These are phyloP conservation scores for Cyrtonyx montezumae DNA, from an alignment of 2,113 vertebrate genomes.

Conservation along the genomic window DNA sequence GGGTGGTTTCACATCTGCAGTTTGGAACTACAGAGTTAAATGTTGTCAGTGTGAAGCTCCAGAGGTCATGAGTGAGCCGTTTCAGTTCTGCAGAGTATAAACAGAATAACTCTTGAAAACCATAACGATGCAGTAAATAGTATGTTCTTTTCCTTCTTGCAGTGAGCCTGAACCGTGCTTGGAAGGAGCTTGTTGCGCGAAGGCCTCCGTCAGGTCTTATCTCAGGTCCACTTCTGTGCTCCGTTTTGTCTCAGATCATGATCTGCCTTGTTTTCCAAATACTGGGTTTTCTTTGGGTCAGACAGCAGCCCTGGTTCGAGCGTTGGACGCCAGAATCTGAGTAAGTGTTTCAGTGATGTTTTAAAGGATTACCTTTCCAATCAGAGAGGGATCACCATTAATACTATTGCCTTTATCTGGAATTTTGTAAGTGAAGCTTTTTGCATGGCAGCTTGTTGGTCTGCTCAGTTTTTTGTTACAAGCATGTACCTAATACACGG, in stretches of 20 bases:
- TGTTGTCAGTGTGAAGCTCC: neutral
- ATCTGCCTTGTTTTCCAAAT: conserved; percentile 92
- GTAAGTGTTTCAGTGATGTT: conserved; percentile 78
- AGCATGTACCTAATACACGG: neutral
- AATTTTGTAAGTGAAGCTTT: neutral
- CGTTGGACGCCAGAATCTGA: conserved; percentile 79
- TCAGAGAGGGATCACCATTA: neutral
- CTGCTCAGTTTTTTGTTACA: neutral
- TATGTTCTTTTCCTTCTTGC: neutral
- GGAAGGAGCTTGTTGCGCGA: conserved; percentile 91
- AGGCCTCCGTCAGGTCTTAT: conserved; percentile 95
- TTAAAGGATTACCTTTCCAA: neutral
- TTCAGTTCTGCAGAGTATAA: neutral
- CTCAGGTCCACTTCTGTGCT: conserved; percentile 91
- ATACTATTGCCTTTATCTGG: neutral
- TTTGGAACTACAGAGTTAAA: neutral
- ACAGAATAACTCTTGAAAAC: neutral
- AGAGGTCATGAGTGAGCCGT: neutral
- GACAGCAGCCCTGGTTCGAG: conserved; percentile 88
- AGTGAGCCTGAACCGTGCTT: conserved; percentile 98
- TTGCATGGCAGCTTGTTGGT: neutral
- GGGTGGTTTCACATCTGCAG: neutral
- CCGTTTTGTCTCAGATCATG: conserved; percentile 93
- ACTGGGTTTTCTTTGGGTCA: conserved; percentile 89
- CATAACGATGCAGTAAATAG: neutral